phyloP scores from a whole-genome alignment of 2,888 invertebrate species.

The Dryomyza anilis region DNA sequence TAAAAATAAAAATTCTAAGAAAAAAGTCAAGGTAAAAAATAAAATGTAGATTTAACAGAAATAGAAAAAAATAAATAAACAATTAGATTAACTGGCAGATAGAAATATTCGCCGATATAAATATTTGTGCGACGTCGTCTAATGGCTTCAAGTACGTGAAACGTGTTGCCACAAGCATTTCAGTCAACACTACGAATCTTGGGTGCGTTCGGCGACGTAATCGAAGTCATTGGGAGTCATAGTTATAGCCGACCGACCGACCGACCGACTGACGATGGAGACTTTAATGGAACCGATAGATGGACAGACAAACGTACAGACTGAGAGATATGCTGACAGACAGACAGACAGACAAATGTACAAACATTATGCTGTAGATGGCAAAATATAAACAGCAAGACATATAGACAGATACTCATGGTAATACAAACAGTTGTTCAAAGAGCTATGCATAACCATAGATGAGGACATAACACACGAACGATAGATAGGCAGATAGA shows the following conservation, averaged over 20 bases:
- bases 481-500: neutral
- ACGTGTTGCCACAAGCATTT: conserved; percentile 3
- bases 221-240: too few species aligned
- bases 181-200: conserved; percentile 14
- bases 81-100: conserved; percentile 25
- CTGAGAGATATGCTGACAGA: neutral
- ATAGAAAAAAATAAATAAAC: neutral
- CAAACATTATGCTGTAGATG: neutral
- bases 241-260: too few species aligned
- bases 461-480: neutral
- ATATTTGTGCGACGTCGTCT: neutral
- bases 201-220: neutral
- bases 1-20: neutral
- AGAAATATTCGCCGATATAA: conserved; percentile 12
- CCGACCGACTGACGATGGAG: neutral
- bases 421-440: too few species aligned
- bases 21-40: conserved; percentile 3
- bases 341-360: neutral
- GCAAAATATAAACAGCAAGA: neutral
- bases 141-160: neutral
- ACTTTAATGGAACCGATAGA: neutral
- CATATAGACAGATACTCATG: neutral
- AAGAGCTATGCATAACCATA: neutral
- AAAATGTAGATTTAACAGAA: conserved; percentile 14
- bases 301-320: neutral